Evolutionary conservation across 2,113 vertebrate species (phyloP), one percentile per base, ranked within the genome.

Genomic region (Pelvicachromis taeniatus): DNA sequence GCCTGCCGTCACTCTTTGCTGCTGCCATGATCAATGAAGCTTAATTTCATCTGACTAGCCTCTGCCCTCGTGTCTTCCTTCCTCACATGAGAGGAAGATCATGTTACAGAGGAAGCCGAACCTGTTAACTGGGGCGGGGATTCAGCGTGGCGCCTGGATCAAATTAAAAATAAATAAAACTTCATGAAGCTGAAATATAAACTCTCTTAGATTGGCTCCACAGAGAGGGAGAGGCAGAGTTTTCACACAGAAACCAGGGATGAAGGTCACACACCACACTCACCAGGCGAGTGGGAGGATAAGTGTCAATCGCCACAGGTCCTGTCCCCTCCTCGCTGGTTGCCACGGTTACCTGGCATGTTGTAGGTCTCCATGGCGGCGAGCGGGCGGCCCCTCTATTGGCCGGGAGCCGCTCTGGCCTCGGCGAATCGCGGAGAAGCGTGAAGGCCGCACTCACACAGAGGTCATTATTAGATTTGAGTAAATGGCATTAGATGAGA

Each of bases 301-400:
- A 79, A 90, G 93, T 94, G 94, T 95, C 91, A 89, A 85, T 87
- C 86, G 85, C 89, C 91, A 87, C 65, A 90, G 90, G 93, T 88
- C 70, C 56, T 85, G 88, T 85, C 77, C 89, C 90, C 89, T 85
- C 85, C 87, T 77, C 70, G 2, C 40, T 0, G 33, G 93, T 95
- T 91, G 45, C 94, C 78, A 91, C 48, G 90, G 93, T 95, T 93
- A 97, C 97, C 96, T 97, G 96, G 96, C 97, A 97, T 90, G 91
- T 94, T 97, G 94, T 93, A 96, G 94, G 97, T 86, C 63, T 97
- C 97, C 13, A 94, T 92, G 83, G 96, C 50, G 4, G 94, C 95
- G 88, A 96, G 95, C 95, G 95, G 96, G 77, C 94, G 95, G 81
- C 95, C 96, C 63, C 7, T 96, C 95, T 95, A 97, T 97, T 29